Evolutionary conservation across 1,140 invertebrate genomes (phyloP), one percentile per base, ranked within the genome.

Genomic region (Bombus turneri): DNA sequence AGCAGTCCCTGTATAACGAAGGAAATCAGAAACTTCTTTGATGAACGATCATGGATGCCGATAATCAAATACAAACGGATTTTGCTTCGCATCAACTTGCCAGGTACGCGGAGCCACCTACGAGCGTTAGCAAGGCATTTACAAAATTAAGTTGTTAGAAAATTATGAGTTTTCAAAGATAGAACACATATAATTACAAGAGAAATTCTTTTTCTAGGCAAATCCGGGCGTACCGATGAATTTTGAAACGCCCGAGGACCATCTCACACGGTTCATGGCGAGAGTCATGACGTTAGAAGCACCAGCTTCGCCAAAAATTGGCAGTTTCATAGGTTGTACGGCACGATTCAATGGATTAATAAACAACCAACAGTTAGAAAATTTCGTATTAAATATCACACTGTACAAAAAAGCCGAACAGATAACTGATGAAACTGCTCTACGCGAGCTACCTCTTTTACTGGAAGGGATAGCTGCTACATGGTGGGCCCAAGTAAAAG

Each of bases 351-450:
- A 31, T 3, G n/a, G 62, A 2, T n/a, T 0, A 15, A 4, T 0
- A 13, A 3, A 0, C 12, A 3, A 28, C 3, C 0, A 3, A 0
- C 0, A 64, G 4, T 3, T 64, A 12, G 0, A 15, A 0, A n/a
- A n/a, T 1, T 64, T 64, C 0, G 3, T 13, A 0, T 1, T 64
- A 3, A 5, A 1, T 1, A 0, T 64, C 12, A 12, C 28, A 0
- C 0, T 64, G 0, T 13, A 31, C 62, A 64, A 31, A 0, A 4
- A 31, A 1, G 12, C 3, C 0, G 12, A 64, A 0, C 0, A 0
- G 1, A n/a, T 64, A 0, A 31, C 0, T 3, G 62, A 64, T 0
- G 62, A 64, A 0, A 0, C 1, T 0, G 62, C 62, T 4, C 12
- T 64, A 4, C 12, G 1, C 1, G 12, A 13, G 0, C n/a, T 64